A percentile compares a stretch with the other conserved stretches of the same genome.
Conservation (phyloP, 1,140 invertebrate species). For the Thaumatotibia leucotreta region DNA sequence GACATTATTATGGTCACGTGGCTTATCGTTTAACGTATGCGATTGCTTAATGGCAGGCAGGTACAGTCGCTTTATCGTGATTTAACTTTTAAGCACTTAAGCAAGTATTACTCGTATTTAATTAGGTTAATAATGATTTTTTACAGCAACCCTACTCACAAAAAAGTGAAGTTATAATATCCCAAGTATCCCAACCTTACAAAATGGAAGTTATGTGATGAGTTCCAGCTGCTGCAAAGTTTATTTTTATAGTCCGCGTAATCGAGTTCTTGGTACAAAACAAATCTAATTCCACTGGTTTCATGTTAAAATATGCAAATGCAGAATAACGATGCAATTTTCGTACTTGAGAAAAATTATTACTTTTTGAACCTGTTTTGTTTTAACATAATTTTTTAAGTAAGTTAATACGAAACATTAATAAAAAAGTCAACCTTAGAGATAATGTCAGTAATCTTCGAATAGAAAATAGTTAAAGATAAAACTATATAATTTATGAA, state of each 20-base stretch:
- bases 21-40: no score
- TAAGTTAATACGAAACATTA: no score
- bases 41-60: no score
- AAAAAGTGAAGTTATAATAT: neutral
- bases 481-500: no score
- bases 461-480: no score
- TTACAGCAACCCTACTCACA: neutral
- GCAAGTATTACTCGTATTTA: no score
- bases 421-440: no score
- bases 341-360: neutral
- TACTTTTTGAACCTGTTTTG: neutral
- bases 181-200: neutral
- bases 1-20: no score
- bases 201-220: neutral
- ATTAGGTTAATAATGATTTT: no score
- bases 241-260: neutral
- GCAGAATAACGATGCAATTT: neutral
- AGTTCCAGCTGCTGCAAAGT: neutral
- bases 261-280: neutral
- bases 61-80: no score
- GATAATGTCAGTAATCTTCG: no score
- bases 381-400: neutral
- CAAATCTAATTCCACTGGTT: neutral
- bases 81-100: no score
- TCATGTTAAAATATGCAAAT: neutral